Conservation (phyloP, 2,888 invertebrate genomes). For the Lymantria dispar region DNA sequence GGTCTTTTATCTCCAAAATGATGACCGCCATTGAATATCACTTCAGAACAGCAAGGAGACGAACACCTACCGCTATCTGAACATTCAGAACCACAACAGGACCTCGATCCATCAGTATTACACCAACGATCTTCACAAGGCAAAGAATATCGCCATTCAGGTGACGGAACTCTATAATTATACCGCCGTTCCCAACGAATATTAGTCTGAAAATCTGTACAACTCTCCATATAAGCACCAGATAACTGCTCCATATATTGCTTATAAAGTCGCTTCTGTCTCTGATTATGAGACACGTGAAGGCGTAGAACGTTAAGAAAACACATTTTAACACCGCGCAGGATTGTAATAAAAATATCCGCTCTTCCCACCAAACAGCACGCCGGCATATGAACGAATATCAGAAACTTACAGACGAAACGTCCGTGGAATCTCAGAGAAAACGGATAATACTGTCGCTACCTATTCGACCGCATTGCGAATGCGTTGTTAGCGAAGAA, state of each 20-base stretch:
- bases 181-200: slow-evolving; percentile 58
- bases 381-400: slow-evolving; percentile 61
- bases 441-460: slow-evolving; percentile 56
- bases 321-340: slow-evolving; percentile 72
- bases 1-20: slow-evolving; percentile 67
- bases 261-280: slow-evolving; percentile 76
- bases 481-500: slow-evolving; percentile 49
- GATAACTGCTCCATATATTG: slow-evolving; percentile 76
- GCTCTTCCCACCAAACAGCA: slow-evolving; percentile 56
- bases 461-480: slow-evolving; percentile 40
- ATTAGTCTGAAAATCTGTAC: slow-evolving; percentile 56
- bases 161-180: slow-evolving; percentile 45
- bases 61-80: slow-evolving; percentile 72
- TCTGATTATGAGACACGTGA: slow-evolving; percentile 77
- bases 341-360: slow-evolving; percentile 41
- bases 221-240: slow-evolving; percentile 72
- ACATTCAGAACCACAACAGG: slow-evolving; percentile 63
- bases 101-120: slow-evolving; percentile 53
- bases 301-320: slow-evolving; percentile 80
- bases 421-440: slow-evolving; percentile 58
- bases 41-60: slow-evolving; percentile 77
- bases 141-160: slow-evolving; percentile 64
- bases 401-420: slow-evolving; percentile 35
- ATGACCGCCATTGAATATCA: slow-evolving; percentile 78
- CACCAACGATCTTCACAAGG: slow-evolving; percentile 63